Base-by-base conservation (phyloP, 2,888 invertebrate genomes). In the Drosophila pseudotakahashii region DNA sequence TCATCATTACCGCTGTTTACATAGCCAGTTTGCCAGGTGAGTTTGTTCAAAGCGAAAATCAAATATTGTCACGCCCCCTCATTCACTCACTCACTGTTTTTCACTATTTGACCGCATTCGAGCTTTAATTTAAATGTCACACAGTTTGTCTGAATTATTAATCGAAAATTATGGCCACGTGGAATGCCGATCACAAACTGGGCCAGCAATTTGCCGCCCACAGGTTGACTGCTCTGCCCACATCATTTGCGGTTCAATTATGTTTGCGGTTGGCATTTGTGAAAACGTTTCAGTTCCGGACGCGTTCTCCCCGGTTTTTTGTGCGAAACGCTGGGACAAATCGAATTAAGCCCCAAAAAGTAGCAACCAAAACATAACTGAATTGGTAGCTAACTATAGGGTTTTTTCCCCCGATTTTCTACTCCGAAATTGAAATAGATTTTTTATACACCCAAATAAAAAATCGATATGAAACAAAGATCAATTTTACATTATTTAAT, bases 11-110 rank as follows among this genome's bases (percentile, higher is more conserved):
- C 51, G 41, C 77, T 14, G 67, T 64, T 55, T 73, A 87, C 30
- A 45, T 86, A 54, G 71, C 79, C 63, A 44, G 74, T 16, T 47
- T 83, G 50, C 87, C 82, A 86, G 82, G 87, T 82, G 30, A 83
- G 82, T 80, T 39, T 32, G 19, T 44, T 10, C 14, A 47, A 34
- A 14, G 7, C 6, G 7, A 45, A 52, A 39, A 41, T 36, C 32
- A 32, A 19, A 34, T 34, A 39, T 16, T 61, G 16, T 14, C 32
- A 34, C 41, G 23, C 13, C 14, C 14, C 14, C 16, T 32, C 23
- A 16, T 19, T n/a, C n/a, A n/a, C 23, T 19, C 19, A 41, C 41
- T 23, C 9, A 32, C 26, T 26, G 26, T 26, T 26, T 13, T 23
- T 41, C 13, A 7, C 30, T 13, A 7, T 13, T 30, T 44, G 13